Conservation (phyloP, 37 sponge, comb jelly and placozoan genomes). For the Haliclona indistincta region DNA sequence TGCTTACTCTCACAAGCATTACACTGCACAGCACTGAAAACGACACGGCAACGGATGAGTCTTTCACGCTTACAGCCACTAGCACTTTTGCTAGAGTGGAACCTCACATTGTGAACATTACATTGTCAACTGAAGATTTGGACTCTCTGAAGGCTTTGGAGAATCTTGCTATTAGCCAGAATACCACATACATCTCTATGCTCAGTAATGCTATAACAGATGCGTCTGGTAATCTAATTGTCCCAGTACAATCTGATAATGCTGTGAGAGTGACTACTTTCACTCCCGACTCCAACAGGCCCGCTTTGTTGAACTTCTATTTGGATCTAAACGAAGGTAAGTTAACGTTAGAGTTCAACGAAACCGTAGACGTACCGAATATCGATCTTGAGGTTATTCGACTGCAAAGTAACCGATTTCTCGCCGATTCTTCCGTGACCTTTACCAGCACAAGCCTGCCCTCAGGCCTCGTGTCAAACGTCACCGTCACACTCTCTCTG, state of each 20-base stretch:
- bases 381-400: constrained; percentile 38
- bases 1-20: constrained; percentile 51
- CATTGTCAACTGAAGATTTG: constrained; percentile 42
- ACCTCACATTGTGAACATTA: constrained; percentile 39
- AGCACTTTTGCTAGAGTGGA: constrained; percentile 4
- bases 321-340: constrained; percentile 70
- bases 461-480: neutral
- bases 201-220: constrained; percentile 39
- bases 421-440: constrained; percentile 15
- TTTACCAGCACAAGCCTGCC: constrained; percentile 26
- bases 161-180: constrained; percentile 46
- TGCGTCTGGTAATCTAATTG: constrained; percentile 30
- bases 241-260: constrained; percentile 7
- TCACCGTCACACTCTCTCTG: constrained; percentile 30
- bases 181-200: constrained; percentile 64
- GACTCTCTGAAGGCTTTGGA: constrained; percentile 62
- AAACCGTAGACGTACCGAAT: constrained; percentile 66
- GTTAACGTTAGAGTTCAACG: constrained; percentile 70
- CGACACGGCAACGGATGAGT: neutral
- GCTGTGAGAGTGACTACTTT: constrained; percentile 33
- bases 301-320: constrained; percentile 43
- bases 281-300: constrained; percentile 46
- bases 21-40: constrained; percentile 58
- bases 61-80: constrained; percentile 34
- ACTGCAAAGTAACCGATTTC: constrained; percentile 44